Conservation (phyloP, 2,888 invertebrate genomes). For the Cephonodes hylas region DNA sequence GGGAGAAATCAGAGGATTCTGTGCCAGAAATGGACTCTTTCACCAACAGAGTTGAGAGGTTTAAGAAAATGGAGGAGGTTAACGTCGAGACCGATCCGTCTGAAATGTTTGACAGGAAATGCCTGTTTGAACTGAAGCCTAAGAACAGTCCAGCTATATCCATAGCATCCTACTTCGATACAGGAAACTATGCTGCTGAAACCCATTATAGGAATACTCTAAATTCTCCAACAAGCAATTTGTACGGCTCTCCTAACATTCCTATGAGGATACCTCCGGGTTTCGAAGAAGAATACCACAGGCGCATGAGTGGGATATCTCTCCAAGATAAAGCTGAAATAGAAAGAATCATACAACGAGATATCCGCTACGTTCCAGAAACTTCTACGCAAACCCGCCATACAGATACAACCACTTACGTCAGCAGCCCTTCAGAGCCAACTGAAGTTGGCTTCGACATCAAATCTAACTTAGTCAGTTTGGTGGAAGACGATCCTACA, state of each 20-base stretch:
- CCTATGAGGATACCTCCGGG: conserved; percentile 59
- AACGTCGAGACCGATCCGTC: conserved; percentile 27
- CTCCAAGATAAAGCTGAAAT: conserved; percentile 17
- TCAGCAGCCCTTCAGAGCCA: not conserved
- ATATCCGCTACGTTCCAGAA: conserved; percentile 41
- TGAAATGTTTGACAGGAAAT: not conserved
- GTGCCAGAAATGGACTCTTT: conserved; percentile 54
- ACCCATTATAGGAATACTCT: conserved; percentile 62
- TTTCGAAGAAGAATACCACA: conserved; percentile 61
- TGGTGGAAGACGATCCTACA: conserved; percentile 23
- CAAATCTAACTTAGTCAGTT: conserved; percentile 24
- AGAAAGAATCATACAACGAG: conserved; percentile 17
- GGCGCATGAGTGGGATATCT: conserved; percentile 32
- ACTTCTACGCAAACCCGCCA: conserved; percentile 47
- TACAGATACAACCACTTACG: conserved; percentile 33
- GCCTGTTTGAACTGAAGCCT: conserved; percentile 26
- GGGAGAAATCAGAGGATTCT: conserved; percentile 42
- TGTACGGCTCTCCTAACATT: conserved; percentile 25
- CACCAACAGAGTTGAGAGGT: conserved; percentile 65
- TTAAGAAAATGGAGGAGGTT: conserved; percentile 53
- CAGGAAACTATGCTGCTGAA: conserved; percentile 72
- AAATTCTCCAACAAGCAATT: conserved; percentile 37
- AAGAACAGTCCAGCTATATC: conserved; percentile 47
- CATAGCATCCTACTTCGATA: conserved; percentile 72
- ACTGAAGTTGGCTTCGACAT: conserved; percentile 26